A percentile compares a stretch with the other conserved stretches of the same genome.
Conservation (phyloP, 1,140 invertebrate genomes). For the Drosophila melanica region DNA sequence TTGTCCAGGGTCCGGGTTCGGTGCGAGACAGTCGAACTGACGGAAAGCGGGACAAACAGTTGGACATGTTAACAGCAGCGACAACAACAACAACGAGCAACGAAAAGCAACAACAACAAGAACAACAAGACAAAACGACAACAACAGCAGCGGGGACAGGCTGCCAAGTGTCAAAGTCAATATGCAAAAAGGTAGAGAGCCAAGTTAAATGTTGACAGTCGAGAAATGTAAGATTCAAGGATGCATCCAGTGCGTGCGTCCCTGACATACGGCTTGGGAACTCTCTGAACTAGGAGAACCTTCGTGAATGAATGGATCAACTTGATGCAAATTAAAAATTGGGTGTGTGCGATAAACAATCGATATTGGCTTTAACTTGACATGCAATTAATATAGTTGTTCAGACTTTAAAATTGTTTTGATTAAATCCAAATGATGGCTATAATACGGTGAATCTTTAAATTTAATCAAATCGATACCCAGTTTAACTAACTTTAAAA, state of each 20-base stretch:
- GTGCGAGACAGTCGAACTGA: constrained; percentile 17
- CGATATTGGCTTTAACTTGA: constrained; percentile 15
- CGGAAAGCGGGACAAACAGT: constrained; percentile 3
- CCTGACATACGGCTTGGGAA: constrained; percentile 64
- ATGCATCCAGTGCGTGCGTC: constrained; percentile 57
- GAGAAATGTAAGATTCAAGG: constrained; percentile 80
- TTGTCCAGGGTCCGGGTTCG: constrained; percentile 49
- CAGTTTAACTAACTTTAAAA: no score
- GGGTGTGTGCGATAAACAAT: constrained; percentile 14
- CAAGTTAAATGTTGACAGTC: constrained; percentile 80
- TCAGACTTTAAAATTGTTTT: neutral
- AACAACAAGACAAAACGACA: constrained; percentile 31
- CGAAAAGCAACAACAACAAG: constrained; percentile 22
- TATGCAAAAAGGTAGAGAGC: constrained; percentile 49
- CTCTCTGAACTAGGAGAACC: constrained; percentile 30
- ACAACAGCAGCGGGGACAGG: constrained; percentile 35
- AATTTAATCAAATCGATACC: no score
- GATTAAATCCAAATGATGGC: no score
- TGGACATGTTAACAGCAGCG: constrained; percentile 49
- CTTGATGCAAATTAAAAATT: constrained; percentile 12
- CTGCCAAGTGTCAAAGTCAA: constrained; percentile 81
- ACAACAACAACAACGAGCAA: constrained; percentile 19
- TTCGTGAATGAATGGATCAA: constrained; percentile 22
- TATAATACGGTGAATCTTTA: no score
- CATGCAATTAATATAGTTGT: neutral